phyloP scores from a whole-genome alignment of 2,888 invertebrate genomes.

The Tubulanus polymorphus region DNA sequence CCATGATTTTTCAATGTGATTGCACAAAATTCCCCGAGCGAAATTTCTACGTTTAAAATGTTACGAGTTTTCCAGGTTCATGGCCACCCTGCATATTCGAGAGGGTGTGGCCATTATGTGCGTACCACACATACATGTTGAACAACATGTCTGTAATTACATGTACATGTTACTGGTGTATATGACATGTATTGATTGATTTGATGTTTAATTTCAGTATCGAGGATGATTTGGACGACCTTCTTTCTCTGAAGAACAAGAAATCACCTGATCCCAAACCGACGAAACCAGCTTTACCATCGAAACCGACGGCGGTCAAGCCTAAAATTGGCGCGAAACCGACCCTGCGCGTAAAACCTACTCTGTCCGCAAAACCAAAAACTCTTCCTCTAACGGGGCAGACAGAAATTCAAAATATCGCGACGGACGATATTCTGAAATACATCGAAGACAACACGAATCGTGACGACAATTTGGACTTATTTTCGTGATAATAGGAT shows the following conservation, averaged over 20 bases:
- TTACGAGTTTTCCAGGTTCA: too few species aligned
- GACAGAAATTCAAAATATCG: constrained; percentile 8
- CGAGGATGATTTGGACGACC: neutral
- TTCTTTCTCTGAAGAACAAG: neutral
- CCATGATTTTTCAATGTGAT: too few species aligned
- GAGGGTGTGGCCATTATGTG: too few species aligned
- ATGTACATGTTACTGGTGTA: neutral
- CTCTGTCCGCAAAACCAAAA: neutral
- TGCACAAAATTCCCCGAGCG: too few species aligned
- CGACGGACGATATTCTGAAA: constrained; percentile 30
- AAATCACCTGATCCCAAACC: neutral
- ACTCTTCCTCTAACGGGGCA: neutral
- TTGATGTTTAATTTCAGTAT: neutral
- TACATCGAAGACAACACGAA: constrained; percentile 30
- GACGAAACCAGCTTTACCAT: neutral
- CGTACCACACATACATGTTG: too few species aligned
- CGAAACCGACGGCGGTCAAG: neutral
- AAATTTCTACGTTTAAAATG: too few species aligned
- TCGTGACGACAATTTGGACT: constrained; percentile 26
- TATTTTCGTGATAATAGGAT: constrained; percentile 38
- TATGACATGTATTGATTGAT: neutral
- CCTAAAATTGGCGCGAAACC: neutral
- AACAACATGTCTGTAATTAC: neutral
- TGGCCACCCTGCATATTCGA: too few species aligned
- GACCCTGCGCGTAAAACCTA: too few species aligned